Conservation (phyloP, 2,113 vertebrate genomes). For the Cromileptes altivelis region DNA sequence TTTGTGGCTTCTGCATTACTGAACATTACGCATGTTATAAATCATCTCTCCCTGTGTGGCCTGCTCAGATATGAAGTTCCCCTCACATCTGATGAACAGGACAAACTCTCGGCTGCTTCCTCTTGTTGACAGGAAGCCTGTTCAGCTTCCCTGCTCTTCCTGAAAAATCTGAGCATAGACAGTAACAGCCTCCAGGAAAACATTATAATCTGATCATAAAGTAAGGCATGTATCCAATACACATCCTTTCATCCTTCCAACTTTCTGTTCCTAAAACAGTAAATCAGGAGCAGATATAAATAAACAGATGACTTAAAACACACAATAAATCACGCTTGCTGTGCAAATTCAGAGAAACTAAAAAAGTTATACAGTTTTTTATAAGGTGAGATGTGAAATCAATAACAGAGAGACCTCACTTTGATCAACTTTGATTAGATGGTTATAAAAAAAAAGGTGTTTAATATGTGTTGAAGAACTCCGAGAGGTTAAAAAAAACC, state of each 20-base stretch:
- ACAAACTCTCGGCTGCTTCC: slow-evolving; percentile 50
- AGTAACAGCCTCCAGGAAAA: slow-evolving; percentile 24
- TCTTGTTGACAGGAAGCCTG: slow-evolving; percentile 72
- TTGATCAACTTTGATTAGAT: neutral
- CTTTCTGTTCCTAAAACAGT: neutral
- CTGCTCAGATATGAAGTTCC: slow-evolving; percentile 32
- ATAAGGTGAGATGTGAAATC: neutral
- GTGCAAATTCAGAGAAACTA: neutral
- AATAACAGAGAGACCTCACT: neutral
- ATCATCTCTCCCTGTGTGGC: neutral
- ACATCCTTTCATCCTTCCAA: neutral
- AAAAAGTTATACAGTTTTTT: neutral
- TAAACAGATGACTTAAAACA: neutral
- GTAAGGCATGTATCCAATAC: neutral
- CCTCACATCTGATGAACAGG: slow-evolving; percentile 11
- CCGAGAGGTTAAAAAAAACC: no score
- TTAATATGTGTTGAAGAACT: neutral
- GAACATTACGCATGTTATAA: neutral
- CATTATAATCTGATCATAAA: slow-evolving; percentile 5
- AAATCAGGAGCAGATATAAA: neutral
- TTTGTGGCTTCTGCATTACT: neutral
- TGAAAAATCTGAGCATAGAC: slow-evolving; percentile 39
- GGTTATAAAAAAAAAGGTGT: neutral
- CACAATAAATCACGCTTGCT: neutral
- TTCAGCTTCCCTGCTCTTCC: slow-evolving; percentile 48